These are phyloP conservation scores for Portevinia maculata DNA, from an alignment of 2,888 invertebrate species.

Conservation along the genomic window DNA sequence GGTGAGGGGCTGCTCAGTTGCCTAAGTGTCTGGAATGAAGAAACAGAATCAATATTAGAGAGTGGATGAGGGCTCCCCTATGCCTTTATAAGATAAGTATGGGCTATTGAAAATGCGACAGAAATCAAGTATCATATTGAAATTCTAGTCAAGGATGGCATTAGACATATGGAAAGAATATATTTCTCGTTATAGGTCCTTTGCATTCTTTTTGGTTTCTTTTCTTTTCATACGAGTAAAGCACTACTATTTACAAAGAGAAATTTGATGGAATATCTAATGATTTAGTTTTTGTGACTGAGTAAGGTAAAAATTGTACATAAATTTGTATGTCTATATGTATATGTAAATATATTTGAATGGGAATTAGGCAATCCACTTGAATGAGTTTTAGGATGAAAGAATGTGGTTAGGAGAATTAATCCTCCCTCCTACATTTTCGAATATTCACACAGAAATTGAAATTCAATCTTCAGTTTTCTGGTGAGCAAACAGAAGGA, in stretches of 20 bases:
- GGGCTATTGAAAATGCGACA: constrained; percentile 51
- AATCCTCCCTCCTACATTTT: too few relatives aligned
- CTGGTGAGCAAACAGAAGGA: too few relatives aligned
- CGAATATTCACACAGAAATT: too few relatives aligned
- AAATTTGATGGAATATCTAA: neutral
- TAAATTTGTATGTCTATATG: too few relatives aligned
- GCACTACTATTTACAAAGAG: neutral
- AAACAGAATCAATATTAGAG: constrained; percentile 31
- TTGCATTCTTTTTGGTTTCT: constrained; percentile 29
- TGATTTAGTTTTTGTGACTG: neutral
- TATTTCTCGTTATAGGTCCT: constrained; percentile 9
- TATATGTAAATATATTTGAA: too few relatives aligned
- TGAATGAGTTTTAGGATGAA: too few relatives aligned
- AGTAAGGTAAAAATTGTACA: too few relatives aligned
- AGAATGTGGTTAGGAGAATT: too few relatives aligned
- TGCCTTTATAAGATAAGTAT: constrained; percentile 22
- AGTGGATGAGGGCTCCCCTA: neutral
- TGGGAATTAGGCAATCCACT: too few relatives aligned
- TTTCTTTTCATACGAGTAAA: neutral
- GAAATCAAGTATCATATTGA: constrained; percentile 46
- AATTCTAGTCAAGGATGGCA: constrained; percentile 43
- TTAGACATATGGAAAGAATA: constrained; percentile 43
- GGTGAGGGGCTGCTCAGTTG: constrained; percentile 56
- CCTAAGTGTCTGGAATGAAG: constrained; percentile 66
- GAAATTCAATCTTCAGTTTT: too few relatives aligned